Base-by-base conservation (phyloP, 2,888 invertebrate genomes). In the Tiliacea citrago region DNA sequence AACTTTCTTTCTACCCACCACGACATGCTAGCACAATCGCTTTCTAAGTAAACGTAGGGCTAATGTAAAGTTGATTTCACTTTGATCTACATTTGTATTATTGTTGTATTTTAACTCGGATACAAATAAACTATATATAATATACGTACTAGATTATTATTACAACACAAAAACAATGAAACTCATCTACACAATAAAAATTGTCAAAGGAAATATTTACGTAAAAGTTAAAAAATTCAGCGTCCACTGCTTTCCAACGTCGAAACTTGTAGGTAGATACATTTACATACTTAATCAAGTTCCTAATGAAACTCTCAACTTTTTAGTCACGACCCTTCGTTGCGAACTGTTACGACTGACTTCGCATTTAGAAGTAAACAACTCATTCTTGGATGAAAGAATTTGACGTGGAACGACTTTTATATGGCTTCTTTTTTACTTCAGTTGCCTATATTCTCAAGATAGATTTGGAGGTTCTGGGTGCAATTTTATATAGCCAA, bases 261-360 rank as follows among this genome's bases (percentile, higher is more conserved):
- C 47, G 53, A 60, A 83, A 83, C 69, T 86, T 81, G 71, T 76
- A 68, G 66, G 78, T 62, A 71, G 60, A 68, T 65, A 65, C 73
- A 86, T 87, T 85, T 87, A 85, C 88, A 87, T 86, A 86, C 84
- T 86, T 83, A 81, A 86, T 69, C 81, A 81, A 83, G 81, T 75
- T 79, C 55, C 49, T 70, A 74, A 87, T 83, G 76, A 79, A 81
- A 81, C 74, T 75, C 73, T 49, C 60, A 81, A 86, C 76, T 85
- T 87, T 83, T 85, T 69, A 76, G 55, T 69, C 47, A 67, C 47
- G 68, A 72, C 63, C 84, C 81, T 79, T 81, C 78, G 72, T 73
- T 67, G 68, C 13, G 58, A 67, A 55, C 73, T 70, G 84, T 74
- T 74, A 77, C 83, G 72, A 60, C 47, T 78, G 76, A 84, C 77